phyloP scores from a whole-genome alignment of 2,888 invertebrate species.

The Amphipoea lucens region DNA sequence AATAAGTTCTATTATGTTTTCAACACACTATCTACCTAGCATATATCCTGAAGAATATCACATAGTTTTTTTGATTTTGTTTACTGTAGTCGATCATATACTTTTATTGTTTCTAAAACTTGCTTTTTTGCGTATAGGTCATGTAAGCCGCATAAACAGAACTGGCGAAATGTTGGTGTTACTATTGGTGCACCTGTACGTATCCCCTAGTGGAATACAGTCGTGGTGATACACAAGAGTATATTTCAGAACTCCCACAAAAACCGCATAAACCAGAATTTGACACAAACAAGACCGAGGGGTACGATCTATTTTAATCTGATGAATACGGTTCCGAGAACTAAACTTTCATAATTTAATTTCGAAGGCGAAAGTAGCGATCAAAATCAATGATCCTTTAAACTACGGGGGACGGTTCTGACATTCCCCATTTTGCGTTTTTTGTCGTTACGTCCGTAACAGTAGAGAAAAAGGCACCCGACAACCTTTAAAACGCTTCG shows the following conservation, averaged over 20 bases:
- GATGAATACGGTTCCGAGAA: neutral
- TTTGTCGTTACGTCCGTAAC: conserved; percentile 6
- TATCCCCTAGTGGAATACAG: neutral
- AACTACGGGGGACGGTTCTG: conserved; percentile 4
- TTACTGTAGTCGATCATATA: no score
- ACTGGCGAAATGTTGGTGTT: neutral
- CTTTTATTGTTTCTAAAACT: no score
- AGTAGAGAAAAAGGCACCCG: conserved; percentile 14
- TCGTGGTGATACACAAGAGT: neutral
- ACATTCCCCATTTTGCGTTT: conserved; percentile 34
- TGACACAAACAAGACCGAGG: neutral
- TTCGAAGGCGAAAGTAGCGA: neutral
- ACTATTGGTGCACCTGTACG: neutral
- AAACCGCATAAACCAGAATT: neutral
- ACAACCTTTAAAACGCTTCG: conserved; percentile 7
- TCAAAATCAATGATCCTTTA: conserved; percentile 25
- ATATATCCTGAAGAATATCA: no score
- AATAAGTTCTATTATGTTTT: no score
- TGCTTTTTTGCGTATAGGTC: no score
- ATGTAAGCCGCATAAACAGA: neutral
- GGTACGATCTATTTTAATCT: conserved; percentile 8
- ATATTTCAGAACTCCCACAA: neutral
- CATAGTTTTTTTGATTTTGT: no score
- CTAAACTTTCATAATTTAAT: conserved; percentile 18
- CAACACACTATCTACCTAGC: no score